These are phyloP conservation scores for Tuberolachnus salignus DNA, from an alignment of 2,888 invertebrate genomes.

Conservation along the genomic window DNA sequence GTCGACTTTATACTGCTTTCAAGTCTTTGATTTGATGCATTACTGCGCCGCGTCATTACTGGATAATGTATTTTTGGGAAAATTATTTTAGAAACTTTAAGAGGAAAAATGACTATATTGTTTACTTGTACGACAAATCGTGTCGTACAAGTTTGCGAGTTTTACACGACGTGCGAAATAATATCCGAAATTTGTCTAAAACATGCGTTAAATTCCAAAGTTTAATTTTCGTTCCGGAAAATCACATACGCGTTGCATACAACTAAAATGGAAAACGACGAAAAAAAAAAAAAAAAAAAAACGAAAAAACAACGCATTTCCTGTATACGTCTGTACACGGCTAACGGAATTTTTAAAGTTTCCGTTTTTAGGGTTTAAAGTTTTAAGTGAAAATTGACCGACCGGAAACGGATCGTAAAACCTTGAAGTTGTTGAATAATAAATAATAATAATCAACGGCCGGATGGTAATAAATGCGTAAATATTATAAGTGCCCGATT, in stretches of 20 bases:
- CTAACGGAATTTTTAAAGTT: background rate
- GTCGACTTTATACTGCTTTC: background rate
- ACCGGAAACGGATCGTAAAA: conserved; percentile 33
- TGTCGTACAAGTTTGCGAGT: background rate
- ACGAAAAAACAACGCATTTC: background rate
- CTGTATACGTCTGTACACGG: no score
- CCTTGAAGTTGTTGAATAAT: conserved; percentile 18
- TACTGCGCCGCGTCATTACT: no score
- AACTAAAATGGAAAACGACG: no score
- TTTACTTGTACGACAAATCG: background rate
- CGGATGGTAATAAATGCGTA: background rate
- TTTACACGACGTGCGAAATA: background rate
- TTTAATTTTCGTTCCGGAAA: background rate
- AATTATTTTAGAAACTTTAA: background rate
- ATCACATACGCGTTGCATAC: background rate
- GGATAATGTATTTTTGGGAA: background rate
- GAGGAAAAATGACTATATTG: background rate
- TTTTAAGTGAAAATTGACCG: conserved; percentile 33
- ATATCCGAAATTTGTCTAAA: background rate
- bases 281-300: no score
- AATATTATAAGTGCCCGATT: background rate
- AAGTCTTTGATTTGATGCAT: background rate
- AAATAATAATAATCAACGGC: background rate
- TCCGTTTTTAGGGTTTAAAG: background rate
- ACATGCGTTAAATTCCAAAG: background rate